phyloP scores from a whole-genome alignment of 2,797 vertebrate species.

The Adelosebastes latens region DNA sequence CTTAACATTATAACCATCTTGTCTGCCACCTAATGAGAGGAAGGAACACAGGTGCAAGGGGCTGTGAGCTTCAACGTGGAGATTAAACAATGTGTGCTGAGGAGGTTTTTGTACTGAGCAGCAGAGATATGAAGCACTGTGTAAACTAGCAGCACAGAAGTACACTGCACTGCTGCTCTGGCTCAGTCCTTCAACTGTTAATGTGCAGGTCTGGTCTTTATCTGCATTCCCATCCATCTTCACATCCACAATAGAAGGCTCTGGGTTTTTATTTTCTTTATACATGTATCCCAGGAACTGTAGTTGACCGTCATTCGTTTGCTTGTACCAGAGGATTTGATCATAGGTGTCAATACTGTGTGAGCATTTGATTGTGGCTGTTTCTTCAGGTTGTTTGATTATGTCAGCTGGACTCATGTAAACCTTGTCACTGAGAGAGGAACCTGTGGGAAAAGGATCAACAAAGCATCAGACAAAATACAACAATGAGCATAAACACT shows the following conservation, averaged over 20 bases:
- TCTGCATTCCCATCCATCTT: slow-evolving; percentile 23
- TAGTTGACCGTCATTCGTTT: not conserved
- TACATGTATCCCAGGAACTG: not conserved
- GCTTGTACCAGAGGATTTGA: not conserved
- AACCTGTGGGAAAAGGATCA: too few species aligned
- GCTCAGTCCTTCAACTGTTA: slow-evolving; percentile 21
- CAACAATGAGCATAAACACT: too few species aligned
- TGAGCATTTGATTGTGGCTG: too few species aligned
- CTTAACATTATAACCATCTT: not conserved
- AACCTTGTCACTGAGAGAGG: too few species aligned
- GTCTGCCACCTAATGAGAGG: not conserved
- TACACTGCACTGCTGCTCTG: slow-evolving; percentile 58
- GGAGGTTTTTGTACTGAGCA: slow-evolving; percentile 42
- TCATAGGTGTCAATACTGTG: not conserved
- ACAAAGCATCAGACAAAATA: too few species aligned
- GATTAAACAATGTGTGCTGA: not conserved
- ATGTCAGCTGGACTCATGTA: too few species aligned
- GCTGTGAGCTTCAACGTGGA: not conserved
- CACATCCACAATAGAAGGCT: not conserved
- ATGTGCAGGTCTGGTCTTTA: slow-evolving; percentile 6
- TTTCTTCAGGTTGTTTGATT: too few species aligned
- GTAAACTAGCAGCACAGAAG: slow-evolving; percentile 59
- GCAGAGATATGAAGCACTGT: slow-evolving; percentile 37
- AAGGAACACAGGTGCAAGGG: not conserved
- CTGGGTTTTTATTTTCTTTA: not conserved